phyloP scores from a whole-genome alignment of 2,113 vertebrate species.

The Heteronetta atricapilla region DNA sequence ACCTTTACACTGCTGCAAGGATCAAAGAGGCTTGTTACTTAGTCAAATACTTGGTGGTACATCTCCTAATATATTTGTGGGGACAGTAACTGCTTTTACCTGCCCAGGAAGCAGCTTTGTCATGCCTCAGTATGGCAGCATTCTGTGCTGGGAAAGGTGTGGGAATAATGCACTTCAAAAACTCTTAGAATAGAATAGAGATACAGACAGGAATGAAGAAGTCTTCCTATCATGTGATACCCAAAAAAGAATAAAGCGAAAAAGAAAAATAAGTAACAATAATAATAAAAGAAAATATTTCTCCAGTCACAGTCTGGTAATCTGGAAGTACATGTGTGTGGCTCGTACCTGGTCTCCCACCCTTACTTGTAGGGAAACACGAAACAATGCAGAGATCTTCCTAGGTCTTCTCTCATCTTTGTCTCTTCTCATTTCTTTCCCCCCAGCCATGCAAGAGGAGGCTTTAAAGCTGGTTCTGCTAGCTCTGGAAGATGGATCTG shows the following conservation, averaged over 20 bases:
- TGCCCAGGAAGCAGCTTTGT: not conserved
- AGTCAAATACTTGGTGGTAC: not conserved
- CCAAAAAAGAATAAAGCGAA: not conserved
- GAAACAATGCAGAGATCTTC: not conserved
- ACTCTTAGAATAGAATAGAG: not conserved
- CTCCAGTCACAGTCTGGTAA: not conserved
- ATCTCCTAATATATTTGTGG: not conserved
- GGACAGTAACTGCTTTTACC: not conserved
- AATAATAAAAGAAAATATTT: not conserved
- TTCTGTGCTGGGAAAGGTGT: not conserved
- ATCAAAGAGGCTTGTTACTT: not conserved
- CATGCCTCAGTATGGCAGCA: not conserved
- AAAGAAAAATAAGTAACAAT: not conserved
- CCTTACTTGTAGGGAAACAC: not conserved
- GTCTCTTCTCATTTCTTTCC: not conserved
- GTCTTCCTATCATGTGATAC: not conserved
- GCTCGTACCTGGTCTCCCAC: not conserved
- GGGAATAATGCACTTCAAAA: not conserved
- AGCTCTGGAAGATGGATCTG: slow-evolving; percentile 95
- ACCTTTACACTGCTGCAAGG: not conserved
- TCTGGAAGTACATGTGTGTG: not conserved
- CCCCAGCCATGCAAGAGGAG: slow-evolving; percentile 96
- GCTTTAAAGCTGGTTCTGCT: slow-evolving; percentile 95
- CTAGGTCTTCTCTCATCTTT: not conserved
- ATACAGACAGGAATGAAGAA: too few species aligned